Evolutionary conservation across 1,140 invertebrate genomes (phyloP).

Genomic region (Macrocentrus cingulum): DNA sequence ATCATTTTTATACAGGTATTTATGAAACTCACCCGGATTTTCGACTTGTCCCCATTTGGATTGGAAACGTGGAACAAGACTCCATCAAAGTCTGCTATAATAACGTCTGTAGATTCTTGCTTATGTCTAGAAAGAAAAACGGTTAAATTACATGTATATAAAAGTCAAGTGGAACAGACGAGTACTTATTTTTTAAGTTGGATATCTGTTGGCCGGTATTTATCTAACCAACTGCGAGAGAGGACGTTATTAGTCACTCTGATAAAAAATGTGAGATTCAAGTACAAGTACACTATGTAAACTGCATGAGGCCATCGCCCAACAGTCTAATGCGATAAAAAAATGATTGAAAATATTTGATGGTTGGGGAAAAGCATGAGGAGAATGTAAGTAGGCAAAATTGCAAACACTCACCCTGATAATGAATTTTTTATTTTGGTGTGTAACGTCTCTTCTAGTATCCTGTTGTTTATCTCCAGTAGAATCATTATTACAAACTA

Average conservation of each 20-base stretch:
- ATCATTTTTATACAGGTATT: conserved; percentile 1
- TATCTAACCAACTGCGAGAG: too few relatives aligned
- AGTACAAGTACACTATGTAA: too few relatives aligned
- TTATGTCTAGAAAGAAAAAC: conserved; percentile 72
- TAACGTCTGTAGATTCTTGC: conserved; percentile 92
- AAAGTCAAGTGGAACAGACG: not conserved
- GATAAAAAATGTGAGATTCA: too few relatives aligned
- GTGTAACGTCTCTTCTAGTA: conserved; percentile 92
- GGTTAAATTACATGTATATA: not conserved
- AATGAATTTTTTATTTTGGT: conserved; percentile 94
- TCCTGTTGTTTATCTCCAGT: conserved; percentile 97
- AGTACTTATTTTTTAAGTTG: not conserved
- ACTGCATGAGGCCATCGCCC: not conserved
- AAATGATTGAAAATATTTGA: too few relatives aligned
- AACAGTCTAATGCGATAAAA: conserved; percentile 21
- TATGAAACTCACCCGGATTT: conserved; percentile 83
- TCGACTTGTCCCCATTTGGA: conserved; percentile 92
- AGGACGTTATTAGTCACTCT: too few relatives aligned
- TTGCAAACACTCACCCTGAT: conserved; percentile 78
- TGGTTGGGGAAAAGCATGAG: too few relatives aligned
- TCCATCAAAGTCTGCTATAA: conserved; percentile 97
- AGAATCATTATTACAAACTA: conserved; percentile 83
- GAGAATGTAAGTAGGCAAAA: too few relatives aligned
- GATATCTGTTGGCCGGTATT: not conserved
- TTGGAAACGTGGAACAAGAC: conserved; percentile 98